Base-by-base conservation (phyloP, 2,888 invertebrate genomes). In the Polydrusus cervinus region DNA sequence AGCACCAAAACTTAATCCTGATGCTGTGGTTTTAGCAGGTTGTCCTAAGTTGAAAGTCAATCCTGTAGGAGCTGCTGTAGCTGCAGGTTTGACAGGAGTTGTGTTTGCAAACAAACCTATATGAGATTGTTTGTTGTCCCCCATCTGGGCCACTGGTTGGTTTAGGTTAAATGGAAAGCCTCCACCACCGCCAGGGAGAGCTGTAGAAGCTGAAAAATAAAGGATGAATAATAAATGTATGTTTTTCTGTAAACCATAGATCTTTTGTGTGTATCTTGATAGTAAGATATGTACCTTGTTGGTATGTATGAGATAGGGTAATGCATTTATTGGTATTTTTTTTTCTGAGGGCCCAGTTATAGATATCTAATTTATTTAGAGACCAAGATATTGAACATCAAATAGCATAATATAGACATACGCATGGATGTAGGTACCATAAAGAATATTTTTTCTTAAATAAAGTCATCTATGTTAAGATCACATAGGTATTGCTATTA, bases 141-240 rank as follows among this genome's bases (percentile, higher is more conserved):
- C 80, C 57, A 80, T 80, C n/a, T 80, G 78, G 18, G 80, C 81
- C 20, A 79, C 68, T 16, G 68, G 20, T 57, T n/a, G 30, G 20
- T 14, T 40, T 43, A 57, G 61, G 55, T 69, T 78, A 49, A 78
- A 77, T 57, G 75, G 73, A 67, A 80, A 79, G 43, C 79, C 79
- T 45, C 71, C 20, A 10, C 65, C 47, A 16, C 34, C 34, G 10
- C 34, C 34, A 34, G 34, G 3, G 34, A 79, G 71, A 16, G 79
- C 62, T 64, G 78, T 13, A 69, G 78, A 67, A 66, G 75, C 72
- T 73, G 53, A 57, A 67, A 69, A 64, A 47, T 16, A 16, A 47
- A 16, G 6, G 16, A 47, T 3, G 8, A 16, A 16, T 47, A 47
- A 47, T 16, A n/a, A 45, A 6, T 25, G 25, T 25, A 25, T 25